These are phyloP conservation scores for Xestoiulus laeticollis DNA, from an alignment of 2,888 invertebrate species.

Conservation along the genomic window DNA sequence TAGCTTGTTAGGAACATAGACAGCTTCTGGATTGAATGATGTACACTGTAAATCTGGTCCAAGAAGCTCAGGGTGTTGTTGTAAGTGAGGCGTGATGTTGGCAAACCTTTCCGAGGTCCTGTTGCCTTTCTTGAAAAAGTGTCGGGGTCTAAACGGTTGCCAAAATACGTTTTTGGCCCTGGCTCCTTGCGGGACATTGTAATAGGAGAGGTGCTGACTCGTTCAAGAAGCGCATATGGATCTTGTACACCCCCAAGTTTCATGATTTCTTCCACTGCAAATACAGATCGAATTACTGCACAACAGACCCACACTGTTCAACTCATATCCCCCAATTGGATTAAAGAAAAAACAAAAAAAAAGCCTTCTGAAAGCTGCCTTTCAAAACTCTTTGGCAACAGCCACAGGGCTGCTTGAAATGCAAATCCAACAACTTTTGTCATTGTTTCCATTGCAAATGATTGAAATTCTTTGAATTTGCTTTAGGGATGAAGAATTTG, in stretches of 20 bases:
- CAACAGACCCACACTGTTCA: constrained; percentile 1
- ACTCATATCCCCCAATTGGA: neutral
- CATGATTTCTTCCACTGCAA: neutral
- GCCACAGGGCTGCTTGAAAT: neutral
- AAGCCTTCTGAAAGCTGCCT: neutral
- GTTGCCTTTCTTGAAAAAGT: neutral
- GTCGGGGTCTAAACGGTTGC: neutral
- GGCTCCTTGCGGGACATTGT: neutral
- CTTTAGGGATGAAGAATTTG: too few species aligned
- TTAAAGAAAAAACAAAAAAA: neutral
- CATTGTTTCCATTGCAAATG: neutral
- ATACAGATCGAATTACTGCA: constrained; percentile 29
- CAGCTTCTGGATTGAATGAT: too few species aligned
- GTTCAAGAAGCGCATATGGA: neutral
- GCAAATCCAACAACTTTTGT: neutral
- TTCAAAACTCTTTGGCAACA: neutral
- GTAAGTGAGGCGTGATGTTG: neutral
- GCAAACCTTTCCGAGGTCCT: constrained; percentile 1
- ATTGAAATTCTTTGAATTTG: too few species aligned
- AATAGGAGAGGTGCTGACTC: constrained; percentile 13
- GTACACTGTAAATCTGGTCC: neutral
- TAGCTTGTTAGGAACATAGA: too few species aligned
- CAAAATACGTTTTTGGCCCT: neutral
- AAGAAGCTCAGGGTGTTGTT: neutral
- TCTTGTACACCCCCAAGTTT: constrained; percentile 25